phyloP scores from a whole-genome alignment of 1,140 invertebrate species.

The Watersipora subatra region DNA sequence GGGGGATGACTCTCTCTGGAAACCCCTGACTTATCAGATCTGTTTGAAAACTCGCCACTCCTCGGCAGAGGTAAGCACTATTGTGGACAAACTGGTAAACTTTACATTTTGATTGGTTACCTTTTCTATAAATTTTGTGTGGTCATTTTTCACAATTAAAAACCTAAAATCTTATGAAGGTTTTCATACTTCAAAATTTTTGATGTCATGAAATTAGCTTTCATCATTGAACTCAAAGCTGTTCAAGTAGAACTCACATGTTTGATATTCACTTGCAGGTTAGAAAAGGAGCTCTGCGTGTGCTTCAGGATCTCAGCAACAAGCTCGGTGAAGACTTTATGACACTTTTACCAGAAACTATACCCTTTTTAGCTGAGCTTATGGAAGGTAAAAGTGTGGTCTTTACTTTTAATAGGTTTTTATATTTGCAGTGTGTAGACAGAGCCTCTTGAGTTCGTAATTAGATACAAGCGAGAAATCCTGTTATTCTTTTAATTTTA shows the following conservation, averaged over 20 bases:
- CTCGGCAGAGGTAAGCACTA: constrained; percentile 44
- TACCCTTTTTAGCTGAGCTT: constrained; percentile 44
- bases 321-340: constrained; percentile 41
- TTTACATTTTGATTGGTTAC: background rate
- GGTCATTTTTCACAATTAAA: no score
- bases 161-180: no score
- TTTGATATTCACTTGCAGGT: constrained; percentile 24
- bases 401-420: constrained; percentile 3
- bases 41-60: constrained; percentile 68
- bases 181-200: no score
- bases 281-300: constrained; percentile 32
- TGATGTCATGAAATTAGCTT: no score
- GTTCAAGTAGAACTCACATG: no score
- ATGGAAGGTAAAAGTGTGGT: constrained; percentile 38
- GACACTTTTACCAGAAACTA: constrained; percentile 39
- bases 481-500: no score
- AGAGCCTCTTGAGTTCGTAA: no score
- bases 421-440: no score
- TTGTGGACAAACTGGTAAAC: no score
- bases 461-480: no score
- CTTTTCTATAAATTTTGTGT: background rate
- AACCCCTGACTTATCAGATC: constrained; percentile 74
- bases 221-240: no score
- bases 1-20: constrained; percentile 71
- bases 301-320: constrained; percentile 32